Evolutionary conservation across 1,140 invertebrate species (phyloP).

Genomic region (Bombus affinis): DNA sequence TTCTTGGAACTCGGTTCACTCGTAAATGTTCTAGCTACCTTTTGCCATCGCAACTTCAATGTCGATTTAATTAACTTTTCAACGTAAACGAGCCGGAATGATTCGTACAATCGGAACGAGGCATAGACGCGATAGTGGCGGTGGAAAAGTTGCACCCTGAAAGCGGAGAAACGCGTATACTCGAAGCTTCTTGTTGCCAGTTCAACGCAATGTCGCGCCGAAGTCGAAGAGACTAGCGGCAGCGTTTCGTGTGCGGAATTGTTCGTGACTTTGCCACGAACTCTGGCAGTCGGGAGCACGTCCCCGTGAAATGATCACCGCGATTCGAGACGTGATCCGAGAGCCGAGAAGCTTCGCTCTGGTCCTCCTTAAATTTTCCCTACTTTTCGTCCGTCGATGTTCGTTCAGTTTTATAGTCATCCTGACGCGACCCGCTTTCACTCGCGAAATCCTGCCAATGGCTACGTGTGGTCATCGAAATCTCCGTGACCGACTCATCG

Average conservation of each 20-base stretch:
- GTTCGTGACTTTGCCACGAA: conserved; percentile 39
- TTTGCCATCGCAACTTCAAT: background rate
- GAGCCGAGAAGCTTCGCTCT: conserved; percentile 32
- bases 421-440: background rate
- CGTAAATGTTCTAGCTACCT: no score
- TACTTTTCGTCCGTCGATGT: conserved; percentile 59
- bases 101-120: conserved; percentile 3
- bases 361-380: conserved; percentile 61
- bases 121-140: background rate
- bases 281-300: conserved; percentile 54
- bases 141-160: background rate
- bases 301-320: conserved; percentile 66
- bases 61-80: conserved; percentile 57
- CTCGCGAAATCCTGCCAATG: background rate
- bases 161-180: background rate
- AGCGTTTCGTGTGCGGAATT: conserved; percentile 42
- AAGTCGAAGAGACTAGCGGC: background rate
- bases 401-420: conserved; percentile 32
- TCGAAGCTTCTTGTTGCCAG: background rate
- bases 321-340: conserved; percentile 66
- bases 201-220: background rate
- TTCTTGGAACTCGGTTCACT: background rate
- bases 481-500: background rate
- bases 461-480: background rate
- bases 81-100: conserved; percentile 48